phyloP scores from a whole-genome alignment of 2,113 vertebrate genomes.

The Myiopsitta monachus region DNA sequence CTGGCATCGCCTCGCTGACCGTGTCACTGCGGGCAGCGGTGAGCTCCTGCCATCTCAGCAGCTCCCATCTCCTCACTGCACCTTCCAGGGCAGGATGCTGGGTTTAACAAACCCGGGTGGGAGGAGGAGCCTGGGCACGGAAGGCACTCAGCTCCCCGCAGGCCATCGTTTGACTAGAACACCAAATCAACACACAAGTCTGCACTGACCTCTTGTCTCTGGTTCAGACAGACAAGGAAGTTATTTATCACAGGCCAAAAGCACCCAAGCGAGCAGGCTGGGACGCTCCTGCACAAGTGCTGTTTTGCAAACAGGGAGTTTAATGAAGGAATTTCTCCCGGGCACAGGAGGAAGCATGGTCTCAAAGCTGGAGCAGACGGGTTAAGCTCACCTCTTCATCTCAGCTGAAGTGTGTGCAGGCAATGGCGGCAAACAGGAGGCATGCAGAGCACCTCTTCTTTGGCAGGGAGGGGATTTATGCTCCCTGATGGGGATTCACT shows the following conservation, averaged over 20 bases:
- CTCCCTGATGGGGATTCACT: background rate
- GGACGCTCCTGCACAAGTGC: background rate
- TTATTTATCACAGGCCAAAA: background rate
- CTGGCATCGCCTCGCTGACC: background rate
- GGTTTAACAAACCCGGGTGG: background rate
- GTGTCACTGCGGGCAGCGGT: rapidly evolving
- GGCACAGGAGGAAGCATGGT: background rate
- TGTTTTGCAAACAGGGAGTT: background rate
- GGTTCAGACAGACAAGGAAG: background rate
- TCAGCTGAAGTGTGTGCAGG: background rate
- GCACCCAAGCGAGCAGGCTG: rapidly evolving
- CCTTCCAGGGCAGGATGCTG: background rate
- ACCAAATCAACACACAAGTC: background rate
- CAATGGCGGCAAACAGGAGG: background rate
- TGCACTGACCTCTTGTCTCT: background rate
- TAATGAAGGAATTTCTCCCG: background rate
- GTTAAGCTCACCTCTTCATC: background rate
- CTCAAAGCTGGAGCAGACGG: background rate
- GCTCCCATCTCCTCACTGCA: background rate
- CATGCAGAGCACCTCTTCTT: rapidly evolving
- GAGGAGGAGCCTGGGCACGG: background rate
- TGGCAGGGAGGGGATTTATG: background rate
- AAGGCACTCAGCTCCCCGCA: background rate
- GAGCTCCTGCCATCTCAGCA: background rate
- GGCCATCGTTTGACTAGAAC: background rate